Evolutionary conservation across 2,113 vertebrate species (phyloP).

Genomic region (Todiramphus chloris): DNA sequence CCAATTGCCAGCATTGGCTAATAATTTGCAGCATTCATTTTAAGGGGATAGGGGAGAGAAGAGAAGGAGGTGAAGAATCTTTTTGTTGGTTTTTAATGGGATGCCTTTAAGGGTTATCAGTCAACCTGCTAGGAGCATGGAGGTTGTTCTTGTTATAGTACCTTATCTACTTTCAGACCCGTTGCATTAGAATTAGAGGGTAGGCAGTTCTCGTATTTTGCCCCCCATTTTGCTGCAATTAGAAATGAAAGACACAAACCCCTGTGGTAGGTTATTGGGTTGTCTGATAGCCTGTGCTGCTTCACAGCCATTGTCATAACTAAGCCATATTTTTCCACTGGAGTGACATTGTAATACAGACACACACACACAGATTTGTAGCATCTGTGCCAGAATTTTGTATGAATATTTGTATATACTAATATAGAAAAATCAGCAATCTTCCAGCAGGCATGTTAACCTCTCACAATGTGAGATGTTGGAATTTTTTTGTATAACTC

Average conservation of each 20-base stretch:
- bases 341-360: neutral
- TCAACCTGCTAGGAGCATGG: neutral
- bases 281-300: neutral
- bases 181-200: neutral
- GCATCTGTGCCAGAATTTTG: conserved; percentile 24
- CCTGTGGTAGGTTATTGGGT: neutral
- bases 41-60: neutral
- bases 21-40: conserved; percentile 21
- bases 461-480: neutral
- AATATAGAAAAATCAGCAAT: neutral
- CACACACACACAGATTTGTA: neutral
- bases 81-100: conserved; percentile 37
- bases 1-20: conserved; percentile 30
- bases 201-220: neutral
- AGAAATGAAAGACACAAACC: conserved; percentile 17
- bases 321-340: conserved; percentile 2
- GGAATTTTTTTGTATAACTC: neutral
- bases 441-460: neutral
- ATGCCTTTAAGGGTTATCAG: conserved; percentile 24
- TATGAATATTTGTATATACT: neutral
- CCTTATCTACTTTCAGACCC: conserved; percentile 14
- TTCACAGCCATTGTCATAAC: conserved; percentile 1
- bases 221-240: conserved; percentile 16
- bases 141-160: neutral
- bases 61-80: neutral